Base-by-base conservation (phyloP, 2,888 invertebrate genomes). In the Andrena dorsata region DNA sequence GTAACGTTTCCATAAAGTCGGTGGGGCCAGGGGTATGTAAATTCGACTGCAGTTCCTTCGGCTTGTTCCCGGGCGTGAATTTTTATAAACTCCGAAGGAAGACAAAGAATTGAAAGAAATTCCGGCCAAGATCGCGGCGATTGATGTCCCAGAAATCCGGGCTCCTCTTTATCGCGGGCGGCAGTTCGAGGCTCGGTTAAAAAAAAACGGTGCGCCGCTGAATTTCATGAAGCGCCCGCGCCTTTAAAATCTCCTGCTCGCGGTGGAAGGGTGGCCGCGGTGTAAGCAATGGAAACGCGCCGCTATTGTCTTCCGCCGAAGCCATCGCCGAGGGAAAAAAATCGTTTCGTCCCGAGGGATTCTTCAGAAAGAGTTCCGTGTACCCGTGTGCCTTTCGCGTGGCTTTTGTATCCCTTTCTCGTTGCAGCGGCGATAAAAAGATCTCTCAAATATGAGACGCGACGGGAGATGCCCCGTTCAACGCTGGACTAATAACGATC, bases 231-330 rank as follows among this genome's bases (percentile, higher is more conserved):
- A 51, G 58, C 79, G 64, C 10, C 41, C 69, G 56, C 26, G 49
- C 63, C 71, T 82, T 76, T 68, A 76, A 82, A 82, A 81, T 71
- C 68, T 82, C 68, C 56, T 51, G 70, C 71, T 75, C 26, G 71
- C 26, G 23, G 26, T 5, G 41, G 41, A 16, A 35, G 63, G 70
- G 66, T 71, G 51, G 28, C 47, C 65, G 47, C 82, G 70, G 35
- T 56, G 70, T 75, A 82, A 82, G 82, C 65, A 75, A 66, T 80
- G 81, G 66, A 82, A 71, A 80, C 80, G 68, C 68, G 74, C 26
- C 65, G 76, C 77, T 81, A 84, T 86, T 86, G 77, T 85, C 81
- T 69, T 79, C 51, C 60, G 49, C 16, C 64, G 63, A 76, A 75
- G 53, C 64, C 69, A 47, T 71, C 64, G 53, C 47, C 28, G 28